These are phyloP conservation scores for Aphaenogaster floridana DNA, from an alignment of 1,140 invertebrate genomes.

Conservation along the genomic window DNA sequence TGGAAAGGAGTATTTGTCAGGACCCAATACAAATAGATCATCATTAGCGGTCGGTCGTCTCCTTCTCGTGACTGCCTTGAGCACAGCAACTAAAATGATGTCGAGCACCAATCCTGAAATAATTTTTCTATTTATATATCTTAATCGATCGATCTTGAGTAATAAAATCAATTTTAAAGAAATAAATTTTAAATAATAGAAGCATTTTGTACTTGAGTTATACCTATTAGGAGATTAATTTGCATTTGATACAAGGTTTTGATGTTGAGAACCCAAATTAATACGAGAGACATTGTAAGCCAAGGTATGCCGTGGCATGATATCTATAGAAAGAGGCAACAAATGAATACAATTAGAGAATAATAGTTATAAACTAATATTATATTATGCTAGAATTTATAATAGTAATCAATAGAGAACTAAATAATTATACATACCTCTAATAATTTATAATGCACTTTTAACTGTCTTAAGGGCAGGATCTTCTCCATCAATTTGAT, in stretches of 20 bases:
- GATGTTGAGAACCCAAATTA: slow-evolving; percentile 91
- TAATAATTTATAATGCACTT: slow-evolving; percentile 89
- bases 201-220: slow-evolving; percentile 74
- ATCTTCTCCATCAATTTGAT: slow-evolving; percentile 88
- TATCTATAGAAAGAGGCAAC: slow-evolving; percentile 88
- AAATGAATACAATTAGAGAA: neutral
- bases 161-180: neutral
- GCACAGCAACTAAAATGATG: slow-evolving; percentile 92
- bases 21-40: slow-evolving; percentile 87
- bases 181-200: slow-evolving; percentile 12
- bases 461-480: slow-evolving; percentile 88
- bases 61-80: slow-evolving; percentile 94
- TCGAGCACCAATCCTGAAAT: slow-evolving; percentile 94
- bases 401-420: neutral
- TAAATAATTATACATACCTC: slow-evolving; percentile 87
- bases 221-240: slow-evolving; percentile 94
- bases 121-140: neutral
- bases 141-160: neutral
- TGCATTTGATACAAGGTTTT: slow-evolving; percentile 91
- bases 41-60: slow-evolving; percentile 92
- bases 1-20: slow-evolving; percentile 98
- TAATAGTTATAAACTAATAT: neutral
- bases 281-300: slow-evolving; percentile 91
- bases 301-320: slow-evolving; percentile 97
- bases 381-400: neutral